These are phyloP conservation scores for Drosophila greeni DNA, from an alignment of 2,888 invertebrate genomes.

Conservation along the genomic window DNA sequence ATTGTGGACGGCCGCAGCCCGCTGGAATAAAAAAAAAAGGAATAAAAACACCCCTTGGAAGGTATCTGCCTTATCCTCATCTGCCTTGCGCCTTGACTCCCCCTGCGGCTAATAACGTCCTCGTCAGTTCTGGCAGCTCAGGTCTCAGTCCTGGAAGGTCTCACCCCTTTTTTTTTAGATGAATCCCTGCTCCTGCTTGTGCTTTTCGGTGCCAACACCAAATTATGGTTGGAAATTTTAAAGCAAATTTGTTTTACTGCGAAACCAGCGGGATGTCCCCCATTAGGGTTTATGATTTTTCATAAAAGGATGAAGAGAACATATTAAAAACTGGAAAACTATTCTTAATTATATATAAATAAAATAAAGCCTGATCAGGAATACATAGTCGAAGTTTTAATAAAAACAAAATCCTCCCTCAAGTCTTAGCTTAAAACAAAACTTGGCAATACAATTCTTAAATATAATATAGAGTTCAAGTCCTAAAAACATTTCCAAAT, in stretches of 20 bases:
- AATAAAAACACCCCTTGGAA: slow-evolving; percentile 48
- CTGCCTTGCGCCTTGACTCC: slow-evolving; percentile 26
- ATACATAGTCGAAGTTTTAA: no score
- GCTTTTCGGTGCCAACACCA: slow-evolving; percentile 29
- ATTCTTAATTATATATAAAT: no score
- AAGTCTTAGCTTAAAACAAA: no score
- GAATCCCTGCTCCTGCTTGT: slow-evolving; percentile 13
- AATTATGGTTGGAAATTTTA: slow-evolving; percentile 53
- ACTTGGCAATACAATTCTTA: no score
- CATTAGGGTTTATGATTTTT: background rate
- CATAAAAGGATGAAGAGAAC: no score
- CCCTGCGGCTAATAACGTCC: slow-evolving; percentile 60
- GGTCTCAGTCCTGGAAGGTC: slow-evolving; percentile 43
- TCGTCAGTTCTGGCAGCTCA: slow-evolving; percentile 46
- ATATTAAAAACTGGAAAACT: no score
- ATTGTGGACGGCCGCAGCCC: slow-evolving; percentile 66
- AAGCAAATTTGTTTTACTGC: slow-evolving; percentile 63
- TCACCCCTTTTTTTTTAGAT: slow-evolving; percentile 5
- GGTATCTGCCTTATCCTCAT: slow-evolving; percentile 10
- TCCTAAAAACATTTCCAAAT: no score
- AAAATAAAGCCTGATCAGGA: no score
- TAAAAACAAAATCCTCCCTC: no score
- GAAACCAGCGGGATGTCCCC: slow-evolving; percentile 32
- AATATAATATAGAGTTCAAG: background rate
- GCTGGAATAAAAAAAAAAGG: slow-evolving; percentile 11